Percentiles rank a stretch among this genome's conserved stretches.
phyloP scores from a whole-genome alignment of 2,113 vertebrate genomes.

The Solea senegalensis region DNA sequence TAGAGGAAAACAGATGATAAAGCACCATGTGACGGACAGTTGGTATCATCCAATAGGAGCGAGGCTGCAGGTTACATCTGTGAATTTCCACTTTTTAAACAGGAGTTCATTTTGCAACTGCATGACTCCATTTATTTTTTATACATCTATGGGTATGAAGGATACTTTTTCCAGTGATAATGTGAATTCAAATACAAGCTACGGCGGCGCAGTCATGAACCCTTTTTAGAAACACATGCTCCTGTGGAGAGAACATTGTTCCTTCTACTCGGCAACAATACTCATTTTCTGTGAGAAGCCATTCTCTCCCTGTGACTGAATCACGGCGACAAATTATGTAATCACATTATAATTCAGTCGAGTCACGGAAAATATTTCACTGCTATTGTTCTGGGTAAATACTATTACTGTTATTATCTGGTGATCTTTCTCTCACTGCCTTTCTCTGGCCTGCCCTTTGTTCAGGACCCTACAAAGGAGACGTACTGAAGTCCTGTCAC shows the following conservation, averaged over 20 bases:
- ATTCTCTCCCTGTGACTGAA: constrained; percentile 48
- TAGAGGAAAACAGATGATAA: too few species aligned
- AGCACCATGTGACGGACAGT: too few species aligned
- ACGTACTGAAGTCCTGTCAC: constrained; percentile 37
- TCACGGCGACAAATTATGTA: constrained; percentile 66
- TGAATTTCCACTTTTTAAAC: too few species aligned
- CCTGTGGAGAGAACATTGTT: constrained; percentile 46
- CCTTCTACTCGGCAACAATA: constrained; percentile 32
- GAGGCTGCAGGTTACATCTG: too few species aligned
- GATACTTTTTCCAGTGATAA: neutral
- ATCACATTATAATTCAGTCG: constrained; percentile 66
- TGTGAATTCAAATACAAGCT: constrained; percentile 10
- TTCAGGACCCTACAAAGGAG: constrained; percentile 20
- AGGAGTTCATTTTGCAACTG: too few species aligned
- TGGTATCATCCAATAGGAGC: too few species aligned
- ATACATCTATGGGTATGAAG: neutral
- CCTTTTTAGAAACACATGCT: constrained; percentile 58
- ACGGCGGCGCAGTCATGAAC: neutral
- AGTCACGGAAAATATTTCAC: constrained; percentile 44
- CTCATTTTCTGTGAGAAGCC: constrained; percentile 44
- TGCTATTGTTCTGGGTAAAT: constrained; percentile 53
- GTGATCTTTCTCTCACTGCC: constrained; percentile 11
- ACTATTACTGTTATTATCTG: constrained; percentile 28
- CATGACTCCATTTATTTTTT: too few species aligned
- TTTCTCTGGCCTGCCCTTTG: constrained; percentile 23